Conservation (phyloP, 2,113 vertebrate genomes). For the Accipiter virgatus region DNA sequence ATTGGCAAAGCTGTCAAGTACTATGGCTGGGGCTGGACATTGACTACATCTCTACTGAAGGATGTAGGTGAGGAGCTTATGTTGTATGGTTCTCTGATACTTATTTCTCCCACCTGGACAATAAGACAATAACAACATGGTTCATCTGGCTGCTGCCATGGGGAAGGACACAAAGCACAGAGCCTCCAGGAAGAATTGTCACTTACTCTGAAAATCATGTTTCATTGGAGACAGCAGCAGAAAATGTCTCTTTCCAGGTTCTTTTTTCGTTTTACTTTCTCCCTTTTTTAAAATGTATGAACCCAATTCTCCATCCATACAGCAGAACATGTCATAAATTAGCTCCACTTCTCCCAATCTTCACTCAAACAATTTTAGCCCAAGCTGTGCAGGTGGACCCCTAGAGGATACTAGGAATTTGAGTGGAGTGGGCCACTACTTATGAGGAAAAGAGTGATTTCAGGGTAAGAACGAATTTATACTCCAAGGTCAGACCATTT, state of each 20-base stretch:
- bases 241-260: neutral
- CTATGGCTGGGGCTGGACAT: neutral
- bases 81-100: neutral
- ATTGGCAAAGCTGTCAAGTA: neutral
- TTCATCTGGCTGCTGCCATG: neutral
- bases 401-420: neutral
- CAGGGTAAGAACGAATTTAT: neutral
- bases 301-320: neutral
- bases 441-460: neutral
- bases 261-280: neutral
- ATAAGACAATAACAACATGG: neutral
- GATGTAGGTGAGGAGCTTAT: neutral
- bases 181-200: neutral
- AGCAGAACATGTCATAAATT: neutral
- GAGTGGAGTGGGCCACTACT: neutral
- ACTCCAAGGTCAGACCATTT: neutral
- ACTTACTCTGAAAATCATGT: neutral
- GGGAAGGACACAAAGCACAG: neutral
- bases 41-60: neutral
- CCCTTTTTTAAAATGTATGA: neutral
- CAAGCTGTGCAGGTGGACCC: neutral
- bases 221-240: neutral
- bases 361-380: neutral
- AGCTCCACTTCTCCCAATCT: neutral
- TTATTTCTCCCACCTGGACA: neutral